Evolutionary conservation across 2,797 vertebrate species (phyloP).

Genomic region (Phylloscopus collybita): DNA sequence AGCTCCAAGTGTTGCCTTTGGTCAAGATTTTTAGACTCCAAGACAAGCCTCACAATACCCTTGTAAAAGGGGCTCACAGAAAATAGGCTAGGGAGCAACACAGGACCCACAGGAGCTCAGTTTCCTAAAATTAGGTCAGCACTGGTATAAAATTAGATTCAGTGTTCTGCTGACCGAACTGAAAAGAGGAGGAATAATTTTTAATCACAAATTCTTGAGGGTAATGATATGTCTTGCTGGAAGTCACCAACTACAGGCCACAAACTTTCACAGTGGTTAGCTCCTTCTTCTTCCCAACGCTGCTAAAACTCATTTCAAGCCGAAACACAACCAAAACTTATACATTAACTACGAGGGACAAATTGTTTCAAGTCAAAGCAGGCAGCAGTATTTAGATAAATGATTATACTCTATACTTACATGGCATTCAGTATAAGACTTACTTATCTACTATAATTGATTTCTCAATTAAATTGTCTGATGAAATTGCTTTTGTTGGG

Average conservation of each 20-base stretch:
- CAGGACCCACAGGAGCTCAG: neutral
- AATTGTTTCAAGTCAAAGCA: neutral
- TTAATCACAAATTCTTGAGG: conserved; percentile 34
- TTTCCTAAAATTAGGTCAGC: conserved; percentile 60
- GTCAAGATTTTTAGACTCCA: neutral
- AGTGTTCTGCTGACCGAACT: conserved; percentile 54
- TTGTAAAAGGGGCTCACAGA: neutral
- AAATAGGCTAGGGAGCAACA: conserved; percentile 14
- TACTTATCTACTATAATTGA: neutral
- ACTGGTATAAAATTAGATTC: conserved; percentile 49
- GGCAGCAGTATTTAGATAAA: neutral
- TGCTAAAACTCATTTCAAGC: neutral
- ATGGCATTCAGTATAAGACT: neutral
- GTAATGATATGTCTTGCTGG: neutral
- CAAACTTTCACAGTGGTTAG: neutral
- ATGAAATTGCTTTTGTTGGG: neutral
- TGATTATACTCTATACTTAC: neutral
- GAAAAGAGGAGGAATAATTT: conserved; percentile 13
- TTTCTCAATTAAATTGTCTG: neutral
- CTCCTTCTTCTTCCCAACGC: neutral
- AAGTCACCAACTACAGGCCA: neutral
- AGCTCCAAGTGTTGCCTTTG: neutral
- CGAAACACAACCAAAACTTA: neutral
- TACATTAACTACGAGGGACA: neutral
- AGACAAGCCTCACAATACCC: neutral